A percentile compares a stretch with the other conserved stretches of the same genome.
These are phyloP conservation scores for Asarcornis scutulata DNA, from an alignment of 2,113 vertebrate species.

Conservation along the genomic window DNA sequence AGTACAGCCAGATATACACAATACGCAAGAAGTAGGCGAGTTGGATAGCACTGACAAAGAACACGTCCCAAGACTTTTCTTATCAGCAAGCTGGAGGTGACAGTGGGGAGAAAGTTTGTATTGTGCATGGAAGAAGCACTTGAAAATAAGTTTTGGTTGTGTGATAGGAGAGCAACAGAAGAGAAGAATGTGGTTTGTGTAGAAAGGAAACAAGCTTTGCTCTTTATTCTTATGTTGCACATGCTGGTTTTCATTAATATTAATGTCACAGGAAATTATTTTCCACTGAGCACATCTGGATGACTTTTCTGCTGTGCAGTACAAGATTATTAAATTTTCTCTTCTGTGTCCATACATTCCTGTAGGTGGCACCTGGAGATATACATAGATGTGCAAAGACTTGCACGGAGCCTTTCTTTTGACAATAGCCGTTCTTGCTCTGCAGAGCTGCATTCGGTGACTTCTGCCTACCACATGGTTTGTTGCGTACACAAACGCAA, in stretches of 20 bases:
- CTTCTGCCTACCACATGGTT: not conserved
- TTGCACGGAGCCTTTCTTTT: not conserved
- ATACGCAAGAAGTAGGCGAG: not conserved
- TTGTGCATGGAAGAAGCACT: not conserved
- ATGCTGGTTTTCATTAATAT: not conserved
- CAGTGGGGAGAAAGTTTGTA: not conserved
- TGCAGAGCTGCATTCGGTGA: not conserved
- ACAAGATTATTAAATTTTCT: not conserved
- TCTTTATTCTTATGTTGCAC: not conserved
- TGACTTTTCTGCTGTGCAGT: not conserved
- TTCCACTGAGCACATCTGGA: not conserved
- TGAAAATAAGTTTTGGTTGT: not conserved
- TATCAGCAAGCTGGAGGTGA: not conserved
- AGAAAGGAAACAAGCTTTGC: not conserved
- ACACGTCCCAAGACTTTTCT: not conserved
- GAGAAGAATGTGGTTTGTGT: not conserved
- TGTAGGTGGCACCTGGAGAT: not conserved
- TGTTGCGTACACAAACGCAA: not conserved
- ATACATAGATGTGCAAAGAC: rapidly evolving
- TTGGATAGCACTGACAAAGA: not conserved
- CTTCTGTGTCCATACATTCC: not conserved
- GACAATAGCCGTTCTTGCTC: not conserved
- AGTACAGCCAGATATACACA: not conserved
- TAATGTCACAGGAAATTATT: not conserved
- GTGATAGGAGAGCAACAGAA: not conserved